Evolutionary conservation across 2,797 vertebrate species (phyloP).

Genomic region (Enteromius argenteus): DNA sequence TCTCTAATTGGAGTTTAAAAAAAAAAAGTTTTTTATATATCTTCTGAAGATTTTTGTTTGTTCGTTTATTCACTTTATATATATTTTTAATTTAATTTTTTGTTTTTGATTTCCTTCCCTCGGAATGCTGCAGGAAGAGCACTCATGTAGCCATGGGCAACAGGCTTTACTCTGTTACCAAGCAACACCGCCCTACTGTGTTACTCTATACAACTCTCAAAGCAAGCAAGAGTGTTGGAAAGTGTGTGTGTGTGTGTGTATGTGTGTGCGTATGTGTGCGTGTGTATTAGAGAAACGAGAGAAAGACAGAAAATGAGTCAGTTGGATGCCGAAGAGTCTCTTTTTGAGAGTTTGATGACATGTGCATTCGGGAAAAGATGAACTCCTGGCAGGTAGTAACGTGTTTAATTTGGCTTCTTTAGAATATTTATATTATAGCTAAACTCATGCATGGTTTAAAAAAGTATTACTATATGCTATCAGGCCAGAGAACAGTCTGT

Average conservation of each 20-base stretch:
- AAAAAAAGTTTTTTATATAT: background rate
- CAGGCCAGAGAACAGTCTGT: constrained; percentile 61
- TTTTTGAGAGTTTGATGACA: constrained; percentile 28
- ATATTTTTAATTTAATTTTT: constrained; percentile 30
- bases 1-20: constrained; percentile 18
- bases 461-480: constrained; percentile 58
- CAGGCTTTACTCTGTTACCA: constrained; percentile 68
- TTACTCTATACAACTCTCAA: constrained; percentile 61
- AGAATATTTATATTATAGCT: constrained; percentile 63
- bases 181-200: constrained; percentile 69
- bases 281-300: constrained; percentile 29
- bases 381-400: constrained; percentile 36
- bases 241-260: constrained; percentile 40
- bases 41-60: constrained; percentile 33
- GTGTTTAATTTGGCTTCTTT: constrained; percentile 57
- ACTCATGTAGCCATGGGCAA: constrained; percentile 73
- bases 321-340: constrained; percentile 23
- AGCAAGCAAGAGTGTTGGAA: constrained; percentile 50
- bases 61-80: background rate
- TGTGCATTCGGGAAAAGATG: constrained; percentile 23
- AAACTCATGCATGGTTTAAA: constrained; percentile 66
- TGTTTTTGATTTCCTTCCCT: constrained; percentile 58
- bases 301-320: constrained; percentile 33
- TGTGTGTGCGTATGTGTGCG: background rate
- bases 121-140: constrained; percentile 72